phyloP scores from a whole-genome alignment of 2,797 vertebrate species.

The Chelon labrosus region DNA sequence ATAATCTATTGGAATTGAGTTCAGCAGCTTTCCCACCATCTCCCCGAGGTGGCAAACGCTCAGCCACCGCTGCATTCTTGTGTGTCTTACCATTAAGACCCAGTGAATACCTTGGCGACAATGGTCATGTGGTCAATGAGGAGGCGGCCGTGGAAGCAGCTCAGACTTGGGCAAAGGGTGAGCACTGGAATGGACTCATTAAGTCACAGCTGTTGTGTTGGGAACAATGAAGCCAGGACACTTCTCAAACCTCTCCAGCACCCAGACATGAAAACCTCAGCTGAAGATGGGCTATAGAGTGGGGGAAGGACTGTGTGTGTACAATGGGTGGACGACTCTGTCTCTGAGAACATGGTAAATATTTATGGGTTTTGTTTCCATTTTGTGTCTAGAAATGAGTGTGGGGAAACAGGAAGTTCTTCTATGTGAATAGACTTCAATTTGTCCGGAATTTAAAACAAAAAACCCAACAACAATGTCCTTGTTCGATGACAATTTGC shows the following conservation, averaged over 20 bases:
- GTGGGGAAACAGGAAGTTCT: constrained; percentile 31
- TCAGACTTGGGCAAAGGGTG: constrained; percentile 76
- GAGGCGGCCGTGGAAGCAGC: constrained; percentile 76
- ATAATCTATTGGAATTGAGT: constrained; percentile 79
- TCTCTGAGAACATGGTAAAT: constrained; percentile 52
- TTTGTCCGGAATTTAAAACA: neutral
- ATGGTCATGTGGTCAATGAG: constrained; percentile 83
- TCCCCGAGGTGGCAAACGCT: constrained; percentile 72
- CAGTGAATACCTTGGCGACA: constrained; percentile 78
- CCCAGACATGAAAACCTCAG: constrained; percentile 62
- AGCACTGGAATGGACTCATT: constrained; percentile 81
- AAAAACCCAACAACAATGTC: neutral
- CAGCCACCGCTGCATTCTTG: constrained; percentile 78
- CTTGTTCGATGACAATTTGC: constrained; percentile 12
- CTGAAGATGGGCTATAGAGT: constrained; percentile 47
- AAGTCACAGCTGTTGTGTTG: constrained; percentile 83
- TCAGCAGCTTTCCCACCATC: constrained; percentile 78
- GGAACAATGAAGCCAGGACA: constrained; percentile 75
- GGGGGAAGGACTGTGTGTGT: constrained; percentile 11
- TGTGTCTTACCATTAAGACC: constrained; percentile 84
- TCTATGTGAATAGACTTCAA: constrained; percentile 13
- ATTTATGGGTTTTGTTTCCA: constrained; percentile 45
- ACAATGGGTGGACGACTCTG: constrained; percentile 18
- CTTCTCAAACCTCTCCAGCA: constrained; percentile 64
- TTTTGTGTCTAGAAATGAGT: constrained; percentile 2